Evolutionary conservation across 2,113 vertebrate species (phyloP), one percentile per base, ranked within the genome.

Genomic region (Pterocles burchelli): DNA sequence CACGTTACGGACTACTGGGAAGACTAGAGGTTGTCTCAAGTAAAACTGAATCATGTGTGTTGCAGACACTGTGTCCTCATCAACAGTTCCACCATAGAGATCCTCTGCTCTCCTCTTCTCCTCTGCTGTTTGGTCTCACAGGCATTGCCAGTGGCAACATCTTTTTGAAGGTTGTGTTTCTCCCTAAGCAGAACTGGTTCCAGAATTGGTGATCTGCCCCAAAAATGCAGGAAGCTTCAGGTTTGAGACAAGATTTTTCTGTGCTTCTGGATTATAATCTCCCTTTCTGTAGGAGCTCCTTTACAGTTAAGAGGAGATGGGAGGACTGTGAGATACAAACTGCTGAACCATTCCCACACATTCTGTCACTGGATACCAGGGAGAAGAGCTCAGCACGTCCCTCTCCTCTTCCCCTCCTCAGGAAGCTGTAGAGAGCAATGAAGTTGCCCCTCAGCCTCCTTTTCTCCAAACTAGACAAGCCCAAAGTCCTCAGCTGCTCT

Each of bases 281-380:
- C n/a, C 45, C 12, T 36, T 88, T 79, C n/a, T 61, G 33, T 10
- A 48, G 1, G 0, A 0, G 0, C 5, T 54, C 7, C 13, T 83
- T 57, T 0, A 0, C 8, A 49, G 18, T 25, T 24, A 46, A 54
- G 19, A 67, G 18, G 6, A 31, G 11, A 15, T 12, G 10, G 17
- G 12, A 65, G 9, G 26, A 19, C 8, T n/a, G 7, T 22, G 18
- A 66, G 65, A 85, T 22, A 34, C 26, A 63, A 21, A 17, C 15
- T 65, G 33, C 16, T 46, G 45, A 46, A 46, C 45, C 45, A 46
- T 46, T 18, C 45, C 45, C 16, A 8, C 18, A 8, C 16, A 19
- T 46, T 17, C 45, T 46, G 18, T 46, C 45, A 16, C 45, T 46
- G 45, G 16, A 46, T 46, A 46, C 18, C 45, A 46, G 45, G 45